A percentile compares a stretch with the other conserved stretches of the same genome.
phyloP scores from a whole-genome alignment of 2,113 vertebrate genomes.

The Nyctibius bracteatus region DNA sequence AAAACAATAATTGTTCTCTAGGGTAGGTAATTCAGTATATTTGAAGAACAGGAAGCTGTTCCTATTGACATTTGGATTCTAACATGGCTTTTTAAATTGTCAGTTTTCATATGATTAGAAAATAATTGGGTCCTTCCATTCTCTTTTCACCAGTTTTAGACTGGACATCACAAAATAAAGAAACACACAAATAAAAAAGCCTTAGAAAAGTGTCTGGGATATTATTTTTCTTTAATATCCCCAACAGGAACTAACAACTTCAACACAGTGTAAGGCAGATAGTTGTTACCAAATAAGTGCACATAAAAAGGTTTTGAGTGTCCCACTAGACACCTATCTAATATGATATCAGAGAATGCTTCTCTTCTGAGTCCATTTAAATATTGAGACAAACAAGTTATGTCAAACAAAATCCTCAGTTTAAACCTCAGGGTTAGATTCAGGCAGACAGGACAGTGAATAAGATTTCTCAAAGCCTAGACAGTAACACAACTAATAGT shows the following conservation, averaged over 20 bases:
- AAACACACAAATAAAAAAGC: not conserved
- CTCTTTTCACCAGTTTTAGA: not conserved
- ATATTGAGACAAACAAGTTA: not conserved
- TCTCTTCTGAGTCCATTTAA: constrained; percentile 2
- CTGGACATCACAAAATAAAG: not conserved
- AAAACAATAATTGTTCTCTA: not conserved
- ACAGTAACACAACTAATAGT: not conserved
- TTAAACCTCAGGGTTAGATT: not conserved
- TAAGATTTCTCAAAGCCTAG: not conserved
- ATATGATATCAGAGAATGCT: not conserved
- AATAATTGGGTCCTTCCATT: not conserved
- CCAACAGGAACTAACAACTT: not conserved
- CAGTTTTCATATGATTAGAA: not conserved
- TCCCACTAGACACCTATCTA: not conserved
- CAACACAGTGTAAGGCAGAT: not conserved
- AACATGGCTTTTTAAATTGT: not conserved
- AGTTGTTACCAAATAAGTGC: not conserved
- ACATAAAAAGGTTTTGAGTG: not conserved
- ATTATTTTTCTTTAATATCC: not conserved
- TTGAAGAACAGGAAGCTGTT: not conserved
- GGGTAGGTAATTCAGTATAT: not conserved
- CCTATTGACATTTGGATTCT: not conserved
- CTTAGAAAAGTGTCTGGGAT: not conserved
- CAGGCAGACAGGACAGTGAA: not conserved
- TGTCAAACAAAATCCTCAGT: not conserved